Evolutionary conservation across 2,113 vertebrate genomes (phyloP).

Genomic region (Alaudala cheleensis): DNA sequence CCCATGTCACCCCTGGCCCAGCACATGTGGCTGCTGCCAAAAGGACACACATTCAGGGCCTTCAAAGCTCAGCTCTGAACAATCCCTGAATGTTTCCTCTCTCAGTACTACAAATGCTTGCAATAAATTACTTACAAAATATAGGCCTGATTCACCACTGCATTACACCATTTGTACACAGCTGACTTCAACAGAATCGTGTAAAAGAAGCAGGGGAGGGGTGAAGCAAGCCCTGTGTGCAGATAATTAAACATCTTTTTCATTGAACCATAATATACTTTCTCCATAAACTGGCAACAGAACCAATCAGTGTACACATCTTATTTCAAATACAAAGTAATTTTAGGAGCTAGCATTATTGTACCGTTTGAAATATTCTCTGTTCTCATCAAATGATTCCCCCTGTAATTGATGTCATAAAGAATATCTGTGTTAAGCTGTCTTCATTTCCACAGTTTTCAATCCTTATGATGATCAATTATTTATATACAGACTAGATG

Average conservation of each 20-base stretch:
- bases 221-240: not conserved
- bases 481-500: conserved; percentile 76
- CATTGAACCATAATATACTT: conserved; percentile 63
- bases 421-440: conserved; percentile 80
- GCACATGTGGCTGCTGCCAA: not conserved
- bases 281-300: conserved; percentile 57
- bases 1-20: not conserved
- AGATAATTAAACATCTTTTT: conserved; percentile 71
- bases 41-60: not conserved
- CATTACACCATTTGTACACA: conserved; percentile 15
- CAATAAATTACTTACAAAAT: conserved; percentile 41
- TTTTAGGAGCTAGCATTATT: conserved; percentile 74
- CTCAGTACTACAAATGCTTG: conserved; percentile 1
- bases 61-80: not conserved
- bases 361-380: conserved; percentile 76
- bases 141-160: conserved; percentile 27
- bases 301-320: conserved; percentile 63
- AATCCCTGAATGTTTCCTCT: not conserved
- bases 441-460: conserved; percentile 75
- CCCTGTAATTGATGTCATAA: conserved; percentile 81
- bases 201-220: not conserved
- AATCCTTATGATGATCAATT: conserved; percentile 80
- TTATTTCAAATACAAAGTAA: conserved; percentile 75
- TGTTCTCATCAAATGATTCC: conserved; percentile 78
- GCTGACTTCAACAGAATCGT: conserved; percentile 27